Evolutionary conservation across 2,797 vertebrate species (phyloP).

Genomic region (Melanotaenia pygmaea): DNA sequence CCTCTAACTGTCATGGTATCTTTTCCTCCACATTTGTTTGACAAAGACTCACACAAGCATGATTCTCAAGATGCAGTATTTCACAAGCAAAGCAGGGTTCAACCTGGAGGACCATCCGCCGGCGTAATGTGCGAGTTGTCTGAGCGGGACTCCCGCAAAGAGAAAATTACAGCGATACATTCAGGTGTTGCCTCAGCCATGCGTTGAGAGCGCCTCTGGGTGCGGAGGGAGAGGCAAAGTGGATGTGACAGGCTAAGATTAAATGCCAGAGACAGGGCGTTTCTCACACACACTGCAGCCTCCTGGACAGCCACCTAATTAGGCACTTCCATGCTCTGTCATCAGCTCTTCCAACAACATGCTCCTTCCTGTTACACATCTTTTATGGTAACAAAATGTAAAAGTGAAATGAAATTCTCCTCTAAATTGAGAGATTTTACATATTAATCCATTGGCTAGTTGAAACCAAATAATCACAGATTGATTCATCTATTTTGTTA

Average conservation of each 20-base stretch:
- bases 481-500: conserved; percentile 29
- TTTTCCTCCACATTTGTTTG: conserved; percentile 10
- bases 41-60: conserved; percentile 1
- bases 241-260: conserved; percentile 84
- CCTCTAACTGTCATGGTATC: conserved; percentile 32
- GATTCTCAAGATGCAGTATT: conserved; percentile 30
- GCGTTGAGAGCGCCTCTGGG: conserved; percentile 68
- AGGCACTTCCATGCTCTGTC: conserved; percentile 79
- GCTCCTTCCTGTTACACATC: conserved; percentile 68
- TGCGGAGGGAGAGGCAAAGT: conserved; percentile 77
- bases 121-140: conserved; percentile 66
- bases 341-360: conserved; percentile 72
- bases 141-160: conserved; percentile 61
- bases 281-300: conserved; percentile 80
- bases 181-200: conserved; percentile 76
- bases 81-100: conserved; percentile 38
- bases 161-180: conserved; percentile 77
- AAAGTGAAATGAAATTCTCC: conserved; percentile 18
- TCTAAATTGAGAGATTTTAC: conserved; percentile 38
- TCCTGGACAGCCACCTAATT: conserved; percentile 85
- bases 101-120: conserved; percentile 43
- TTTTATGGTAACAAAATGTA: conserved; percentile 62
- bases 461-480: conserved; percentile 37
- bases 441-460: conserved; percentile 40
- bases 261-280: conserved; percentile 81